phyloP scores from a whole-genome alignment of 2,888 invertebrate genomes.

The Venustoraphidia nigricollis region DNA sequence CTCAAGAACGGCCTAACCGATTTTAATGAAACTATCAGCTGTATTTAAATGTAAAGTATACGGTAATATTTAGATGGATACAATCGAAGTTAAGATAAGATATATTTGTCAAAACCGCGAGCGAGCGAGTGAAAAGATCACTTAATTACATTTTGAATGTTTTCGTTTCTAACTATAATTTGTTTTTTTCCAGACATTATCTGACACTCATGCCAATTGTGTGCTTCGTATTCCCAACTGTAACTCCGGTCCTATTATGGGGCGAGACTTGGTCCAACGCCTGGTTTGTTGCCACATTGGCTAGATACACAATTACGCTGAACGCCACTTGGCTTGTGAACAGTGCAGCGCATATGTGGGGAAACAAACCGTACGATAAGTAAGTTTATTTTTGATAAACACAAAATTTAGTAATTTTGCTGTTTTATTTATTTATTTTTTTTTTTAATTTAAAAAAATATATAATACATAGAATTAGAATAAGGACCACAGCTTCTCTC shows the following conservation, averaged over 20 bases:
- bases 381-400: constrained; percentile 21
- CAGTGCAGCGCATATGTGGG: constrained; percentile 74
- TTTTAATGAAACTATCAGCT: too few species aligned
- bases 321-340: constrained; percentile 86
- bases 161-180: too few species aligned
- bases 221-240: constrained; percentile 65
- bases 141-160: background rate
- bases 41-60: too few species aligned
- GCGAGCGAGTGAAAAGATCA: too few species aligned
- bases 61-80: too few species aligned
- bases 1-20: too few species aligned
- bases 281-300: constrained; percentile 51
- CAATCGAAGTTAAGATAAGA: too few species aligned
- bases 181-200: constrained; percentile 44
- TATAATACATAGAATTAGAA: too few species aligned
- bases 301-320: constrained; percentile 65
- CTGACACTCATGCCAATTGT: constrained; percentile 52
- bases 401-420: background rate
- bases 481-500: too few species aligned
- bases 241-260: constrained; percentile 64
- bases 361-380: constrained; percentile 60
- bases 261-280: constrained; percentile 51
- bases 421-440: background rate
- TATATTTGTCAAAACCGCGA: too few species aligned
- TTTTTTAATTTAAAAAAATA: too few species aligned